phyloP scores from a whole-genome alignment of 2,888 invertebrate genomes.

The Agonopterix alstromeriana region DNA sequence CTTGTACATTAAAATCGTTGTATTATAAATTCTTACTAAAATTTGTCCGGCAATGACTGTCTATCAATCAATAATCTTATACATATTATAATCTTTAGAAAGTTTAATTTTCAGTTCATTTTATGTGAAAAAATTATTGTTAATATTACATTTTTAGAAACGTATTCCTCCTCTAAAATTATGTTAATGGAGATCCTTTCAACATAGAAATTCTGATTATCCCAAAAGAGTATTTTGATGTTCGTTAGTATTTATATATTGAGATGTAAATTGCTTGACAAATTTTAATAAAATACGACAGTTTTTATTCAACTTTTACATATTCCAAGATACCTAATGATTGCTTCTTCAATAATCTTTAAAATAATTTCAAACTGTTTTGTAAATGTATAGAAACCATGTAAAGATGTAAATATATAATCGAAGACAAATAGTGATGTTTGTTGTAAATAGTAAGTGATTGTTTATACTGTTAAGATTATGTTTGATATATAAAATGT shows the following conservation, averaged over 20 bases:
- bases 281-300: not conserved
- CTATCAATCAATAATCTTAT: too few species aligned
- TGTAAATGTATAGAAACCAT: constrained; percentile 15
- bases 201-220: too few species aligned
- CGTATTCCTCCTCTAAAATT: too few species aligned
- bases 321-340: not conserved
- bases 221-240: too few species aligned
- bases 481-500: constrained; percentile 25
- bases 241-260: not conserved
- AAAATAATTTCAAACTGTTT: constrained; percentile 25
- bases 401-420: constrained; percentile 27
- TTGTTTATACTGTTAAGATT: constrained; percentile 21
- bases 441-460: constrained; percentile 47
- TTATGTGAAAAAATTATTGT: too few species aligned
- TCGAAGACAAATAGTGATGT: constrained; percentile 60
- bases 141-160: too few species aligned
- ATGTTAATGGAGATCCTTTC: too few species aligned
- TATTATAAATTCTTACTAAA: too few species aligned
- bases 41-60: too few species aligned
- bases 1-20: too few species aligned
- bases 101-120: too few species aligned
- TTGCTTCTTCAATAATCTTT: not conserved
- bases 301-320: not conserved
- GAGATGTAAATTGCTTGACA: not conserved
- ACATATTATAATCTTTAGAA: too few species aligned